Percentiles rank a stretch among this genome's conserved stretches.
Conservation (phyloP, 2,888 invertebrate genomes). For the Epinotia brunnichana region DNA sequence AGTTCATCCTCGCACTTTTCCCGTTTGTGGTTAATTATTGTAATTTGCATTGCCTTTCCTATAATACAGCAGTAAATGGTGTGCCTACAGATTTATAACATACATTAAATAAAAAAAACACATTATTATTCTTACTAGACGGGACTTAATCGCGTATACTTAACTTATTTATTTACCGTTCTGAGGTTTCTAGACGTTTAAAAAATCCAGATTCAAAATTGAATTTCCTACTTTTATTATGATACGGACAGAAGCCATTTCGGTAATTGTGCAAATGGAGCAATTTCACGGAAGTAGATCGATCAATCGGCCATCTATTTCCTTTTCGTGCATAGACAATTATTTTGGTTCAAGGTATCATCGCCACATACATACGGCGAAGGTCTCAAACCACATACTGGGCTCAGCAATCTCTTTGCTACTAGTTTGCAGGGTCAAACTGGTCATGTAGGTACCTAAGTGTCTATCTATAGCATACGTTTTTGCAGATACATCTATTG, state of each 20-base stretch:
- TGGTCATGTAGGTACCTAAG: constrained; percentile 45
- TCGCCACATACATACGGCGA: constrained; percentile 31
- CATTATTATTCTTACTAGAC: too few relatives aligned
- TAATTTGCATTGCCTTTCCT: neutral
- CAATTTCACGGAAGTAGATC: constrained; percentile 36
- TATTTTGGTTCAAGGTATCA: constrained; percentile 39
- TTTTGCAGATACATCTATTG: neutral
- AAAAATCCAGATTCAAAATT: too few relatives aligned
- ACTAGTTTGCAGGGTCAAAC: constrained; percentile 52
- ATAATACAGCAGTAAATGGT: too few relatives aligned
- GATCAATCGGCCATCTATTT: constrained; percentile 30
- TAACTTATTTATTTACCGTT: too few relatives aligned
- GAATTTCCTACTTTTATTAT: neutral
- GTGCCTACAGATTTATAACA: neutral
- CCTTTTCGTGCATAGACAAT: constrained; percentile 40
- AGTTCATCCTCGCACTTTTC: neutral
- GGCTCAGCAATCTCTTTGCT: constrained; percentile 55
- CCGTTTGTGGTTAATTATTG: constrained; percentile 3
- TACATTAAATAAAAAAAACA: neutral
- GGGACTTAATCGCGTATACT: too few relatives aligned
- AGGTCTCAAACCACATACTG: constrained; percentile 50
- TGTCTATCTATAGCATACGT: neutral
- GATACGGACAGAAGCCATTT: constrained; percentile 1
- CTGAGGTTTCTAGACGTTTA: too few relatives aligned
- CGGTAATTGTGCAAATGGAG: constrained; percentile 32